Evolutionary conservation across 92 coral and sea anemone species (phyloP).

Genomic region (Epizoanthus scotinus): DNA sequence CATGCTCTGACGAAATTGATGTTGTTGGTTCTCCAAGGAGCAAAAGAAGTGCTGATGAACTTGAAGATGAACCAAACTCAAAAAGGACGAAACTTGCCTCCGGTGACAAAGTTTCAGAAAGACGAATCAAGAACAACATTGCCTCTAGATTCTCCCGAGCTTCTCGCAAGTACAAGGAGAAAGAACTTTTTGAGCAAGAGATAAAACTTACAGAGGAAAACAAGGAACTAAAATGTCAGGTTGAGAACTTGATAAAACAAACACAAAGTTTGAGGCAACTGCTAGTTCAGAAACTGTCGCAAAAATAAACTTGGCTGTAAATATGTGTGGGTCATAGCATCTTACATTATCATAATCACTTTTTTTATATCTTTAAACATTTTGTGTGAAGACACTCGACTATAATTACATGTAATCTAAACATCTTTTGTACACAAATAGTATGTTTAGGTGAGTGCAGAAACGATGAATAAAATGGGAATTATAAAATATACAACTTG

Average conservation of each 20-base stretch:
- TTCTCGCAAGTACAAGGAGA: constrained; percentile 69
- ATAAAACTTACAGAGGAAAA: constrained; percentile 71
- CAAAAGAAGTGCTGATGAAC: constrained; percentile 20
- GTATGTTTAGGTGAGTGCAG: too few species aligned
- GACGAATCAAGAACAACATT: constrained; percentile 87
- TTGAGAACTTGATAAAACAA: constrained; percentile 63
- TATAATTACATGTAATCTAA: too few species aligned
- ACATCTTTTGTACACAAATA: too few species aligned
- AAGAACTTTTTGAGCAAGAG: constrained; percentile 76
- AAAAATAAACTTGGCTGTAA: constrained; percentile 19
- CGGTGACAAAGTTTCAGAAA: constrained; percentile 39
- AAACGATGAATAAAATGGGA: too few species aligned
- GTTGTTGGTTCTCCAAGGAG: constrained; percentile 1
- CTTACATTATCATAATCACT: too few species aligned
- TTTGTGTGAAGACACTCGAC: too few species aligned
- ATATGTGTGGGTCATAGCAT: neutral
- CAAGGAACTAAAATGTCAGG: constrained; percentile 58
- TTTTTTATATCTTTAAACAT: too few species aligned
- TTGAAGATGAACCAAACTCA: neutral
- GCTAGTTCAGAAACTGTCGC: constrained; percentile 72
- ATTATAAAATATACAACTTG: too few species aligned
- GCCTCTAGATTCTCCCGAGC: constrained; percentile 91
- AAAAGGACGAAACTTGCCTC: neutral
- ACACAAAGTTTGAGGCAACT: constrained; percentile 68
- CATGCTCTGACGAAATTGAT: constrained; percentile 17